Percentiles rank a stretch among this genome's conserved stretches.
Evolutionary conservation across 2,797 vertebrate species (phyloP).

Genomic region (Eupleurogrammus muticus): DNA sequence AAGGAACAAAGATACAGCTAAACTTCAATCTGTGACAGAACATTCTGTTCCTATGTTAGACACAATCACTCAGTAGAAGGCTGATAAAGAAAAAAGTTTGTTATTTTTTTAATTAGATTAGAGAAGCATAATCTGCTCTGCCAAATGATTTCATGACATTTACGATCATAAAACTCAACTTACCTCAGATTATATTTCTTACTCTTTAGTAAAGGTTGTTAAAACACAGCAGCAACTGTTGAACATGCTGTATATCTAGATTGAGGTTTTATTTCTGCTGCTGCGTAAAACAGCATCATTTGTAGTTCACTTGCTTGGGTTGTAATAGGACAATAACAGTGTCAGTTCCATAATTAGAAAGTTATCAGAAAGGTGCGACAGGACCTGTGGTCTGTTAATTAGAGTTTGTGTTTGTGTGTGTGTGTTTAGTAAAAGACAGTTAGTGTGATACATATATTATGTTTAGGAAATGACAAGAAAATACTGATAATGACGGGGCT

Average conservation of each 20-base stretch:
- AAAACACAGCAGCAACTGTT: not conserved
- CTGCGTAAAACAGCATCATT: not conserved
- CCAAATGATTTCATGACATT: no score
- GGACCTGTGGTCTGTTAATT: not conserved
- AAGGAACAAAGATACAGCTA: no score
- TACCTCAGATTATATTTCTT: no score
- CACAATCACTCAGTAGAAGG: no score
- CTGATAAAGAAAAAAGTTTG: no score
- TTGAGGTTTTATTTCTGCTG: not conserved
- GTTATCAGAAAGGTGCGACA: conserved; percentile 7
- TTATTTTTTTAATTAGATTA: no score
- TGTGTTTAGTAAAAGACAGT: not conserved
- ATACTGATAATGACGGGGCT: not conserved
- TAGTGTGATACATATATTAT: not conserved
- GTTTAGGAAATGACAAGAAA: not conserved
- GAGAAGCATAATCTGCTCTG: no score
- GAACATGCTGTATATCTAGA: not conserved
- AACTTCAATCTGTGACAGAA: no score
- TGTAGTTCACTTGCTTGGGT: not conserved
- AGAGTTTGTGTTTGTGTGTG: not conserved
- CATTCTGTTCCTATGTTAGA: no score
- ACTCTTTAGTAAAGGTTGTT: not conserved
- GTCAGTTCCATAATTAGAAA: not conserved
- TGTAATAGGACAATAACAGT: conserved; percentile 18
- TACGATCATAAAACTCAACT: no score